Percentiles rank a stretch among this genome's conserved stretches.
phyloP scores from a whole-genome alignment of 1,140 invertebrate genomes.

The Xylocopa sonorina region DNA sequence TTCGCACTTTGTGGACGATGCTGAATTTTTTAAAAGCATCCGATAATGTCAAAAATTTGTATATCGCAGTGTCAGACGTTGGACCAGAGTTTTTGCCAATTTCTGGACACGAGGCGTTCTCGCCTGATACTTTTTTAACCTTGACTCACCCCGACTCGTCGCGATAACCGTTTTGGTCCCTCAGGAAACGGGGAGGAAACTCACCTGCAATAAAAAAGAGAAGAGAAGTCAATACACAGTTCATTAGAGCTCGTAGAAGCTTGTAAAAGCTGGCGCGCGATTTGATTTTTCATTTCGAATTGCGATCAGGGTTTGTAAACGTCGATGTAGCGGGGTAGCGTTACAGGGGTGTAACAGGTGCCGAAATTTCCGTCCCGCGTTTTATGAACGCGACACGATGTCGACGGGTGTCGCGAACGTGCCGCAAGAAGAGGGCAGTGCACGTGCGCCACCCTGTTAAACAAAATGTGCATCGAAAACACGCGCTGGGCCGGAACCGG shows the following conservation, averaged over 20 bases:
- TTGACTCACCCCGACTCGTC: conserved; percentile 56
- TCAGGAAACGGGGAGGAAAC: conserved; percentile 53
- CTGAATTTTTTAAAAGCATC: no score
- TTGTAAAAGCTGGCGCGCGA: no score
- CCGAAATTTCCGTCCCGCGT: conserved; percentile 58
- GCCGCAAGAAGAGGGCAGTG: conserved; percentile 26
- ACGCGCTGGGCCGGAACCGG: background rate
- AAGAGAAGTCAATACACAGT: conserved; percentile 14
- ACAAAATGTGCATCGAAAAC: conserved; percentile 35
- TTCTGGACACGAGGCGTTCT: conserved; percentile 34
- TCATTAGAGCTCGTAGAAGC: no score
- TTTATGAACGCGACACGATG: conserved; percentile 50
- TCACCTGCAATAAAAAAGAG: conserved; percentile 61
- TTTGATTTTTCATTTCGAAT: no score
- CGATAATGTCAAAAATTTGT: no score
- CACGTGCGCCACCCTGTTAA: conserved; percentile 20
- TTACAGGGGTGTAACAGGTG: conserved; percentile 68
- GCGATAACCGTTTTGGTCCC: conserved; percentile 34
- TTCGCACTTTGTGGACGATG: no score
- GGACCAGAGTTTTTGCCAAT: background rate
- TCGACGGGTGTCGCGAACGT: conserved; percentile 67
- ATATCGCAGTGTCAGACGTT: no score
- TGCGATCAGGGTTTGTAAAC: no score
- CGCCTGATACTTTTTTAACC: conserved; percentile 53
- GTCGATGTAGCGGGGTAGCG: background rate